Evolutionary conservation across 1,140 invertebrate genomes (phyloP), one percentile per base, ranked within the genome.

Genomic region (Tribolium madens): DNA sequence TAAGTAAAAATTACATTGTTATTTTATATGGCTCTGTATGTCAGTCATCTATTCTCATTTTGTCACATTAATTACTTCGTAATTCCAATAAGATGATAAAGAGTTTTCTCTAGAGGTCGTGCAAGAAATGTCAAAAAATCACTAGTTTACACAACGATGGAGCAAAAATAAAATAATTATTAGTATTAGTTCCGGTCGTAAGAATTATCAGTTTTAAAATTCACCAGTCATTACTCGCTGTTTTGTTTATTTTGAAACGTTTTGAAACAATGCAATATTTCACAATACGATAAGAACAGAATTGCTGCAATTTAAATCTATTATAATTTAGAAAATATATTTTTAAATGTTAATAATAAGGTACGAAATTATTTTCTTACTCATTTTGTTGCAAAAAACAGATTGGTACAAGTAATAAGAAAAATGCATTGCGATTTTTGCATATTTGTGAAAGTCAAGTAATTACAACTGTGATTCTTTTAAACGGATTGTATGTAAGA

Each of bases 171-270:
- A 42, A 9, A 42, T 42, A 10, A 42, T 42, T 42, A 42, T 42
- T 10, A 31, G 26, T 31, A 42, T 50, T 50, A 14, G 15, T 50
- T 50, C 48, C 13, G 48, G 48, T 50, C n/a, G 36, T 9, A 42
- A 26, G 9, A 42, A 42, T 42, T 42, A 42, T 42, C 36, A 50
- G 14, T 50, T 50, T 50, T 7, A 50, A 50, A 50, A 50, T 50
- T 50, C 7, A 17, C 48, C 12, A 15, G 52, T 57, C 52, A 21
- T 21, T 26, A 21, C 7, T 57, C 18, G 6, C 3, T 57, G 52
- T 21, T 57, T 57, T 57, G 18, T 64, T 64, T 33, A 64, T 64
- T 64, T 64, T 14, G 26, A 64, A 64, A 64, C 10, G 13, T 64
- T 64, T 64, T 14, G 26, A 64, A 64, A 64, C 14, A 64, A 64